Evolutionary conservation across 2,113 vertebrate genomes (phyloP).

Genomic region (Haplochromis vanheusdeni): DNA sequence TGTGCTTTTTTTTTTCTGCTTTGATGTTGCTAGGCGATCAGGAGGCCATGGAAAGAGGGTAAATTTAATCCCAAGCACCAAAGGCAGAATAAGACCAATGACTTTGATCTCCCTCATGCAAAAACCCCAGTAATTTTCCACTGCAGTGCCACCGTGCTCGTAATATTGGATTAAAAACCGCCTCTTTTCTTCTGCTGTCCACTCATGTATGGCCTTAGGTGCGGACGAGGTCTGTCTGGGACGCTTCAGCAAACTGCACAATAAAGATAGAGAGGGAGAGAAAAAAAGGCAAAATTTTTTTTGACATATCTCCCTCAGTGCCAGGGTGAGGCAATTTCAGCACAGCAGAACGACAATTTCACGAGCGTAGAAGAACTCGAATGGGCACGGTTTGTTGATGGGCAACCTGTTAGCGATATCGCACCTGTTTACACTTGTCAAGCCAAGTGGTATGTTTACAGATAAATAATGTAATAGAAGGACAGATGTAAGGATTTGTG

Average conservation of each 20-base stretch:
- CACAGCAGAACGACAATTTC: not conserved
- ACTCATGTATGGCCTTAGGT: slow-evolving; percentile 59
- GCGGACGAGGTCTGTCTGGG: slow-evolving; percentile 33
- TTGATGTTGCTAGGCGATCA: slow-evolving; percentile 60
- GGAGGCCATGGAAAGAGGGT: slow-evolving; percentile 32
- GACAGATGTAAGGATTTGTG: not conserved
- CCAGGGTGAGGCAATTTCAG: not conserved
- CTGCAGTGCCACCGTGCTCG: slow-evolving; percentile 48
- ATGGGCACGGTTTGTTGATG: not conserved
- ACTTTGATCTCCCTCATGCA: slow-evolving; percentile 71
- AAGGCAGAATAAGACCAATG: slow-evolving; percentile 49
- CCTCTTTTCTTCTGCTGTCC: slow-evolving; percentile 60
- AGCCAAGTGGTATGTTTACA: not conserved
- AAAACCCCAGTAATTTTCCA: slow-evolving; percentile 60
- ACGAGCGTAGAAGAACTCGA: not conserved
- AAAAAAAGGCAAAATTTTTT: slow-evolving; percentile 9
- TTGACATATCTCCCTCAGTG: slow-evolving; percentile 11
- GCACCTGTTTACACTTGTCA: not conserved
- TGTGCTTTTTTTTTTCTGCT: slow-evolving; percentile 11
- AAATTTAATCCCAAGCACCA: slow-evolving; percentile 59
- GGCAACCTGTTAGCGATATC: not conserved
- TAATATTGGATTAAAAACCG: slow-evolving; percentile 67
- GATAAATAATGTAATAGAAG: not conserved
- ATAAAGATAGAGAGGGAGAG: slow-evolving; percentile 32
- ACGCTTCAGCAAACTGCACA: slow-evolving; percentile 34